Conservation (phyloP, 2,113 vertebrate genomes). For the Microcebus murinus region DNA sequence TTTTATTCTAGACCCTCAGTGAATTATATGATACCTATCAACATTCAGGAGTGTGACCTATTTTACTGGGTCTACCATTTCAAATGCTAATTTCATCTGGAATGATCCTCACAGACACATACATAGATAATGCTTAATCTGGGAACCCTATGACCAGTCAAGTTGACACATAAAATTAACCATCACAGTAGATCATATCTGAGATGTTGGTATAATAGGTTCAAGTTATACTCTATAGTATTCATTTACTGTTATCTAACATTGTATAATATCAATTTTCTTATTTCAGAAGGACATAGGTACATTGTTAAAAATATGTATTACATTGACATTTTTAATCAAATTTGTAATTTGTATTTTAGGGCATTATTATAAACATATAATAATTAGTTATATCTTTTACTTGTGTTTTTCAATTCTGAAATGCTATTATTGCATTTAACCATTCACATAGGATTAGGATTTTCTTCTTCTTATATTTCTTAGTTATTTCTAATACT, state of each 20-base stretch:
- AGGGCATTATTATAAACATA: background rate
- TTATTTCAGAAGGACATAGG: background rate
- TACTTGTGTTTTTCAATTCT: background rate
- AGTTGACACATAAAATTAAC: background rate
- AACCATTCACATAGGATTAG: background rate
- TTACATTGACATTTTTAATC: background rate
- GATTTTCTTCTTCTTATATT: background rate
- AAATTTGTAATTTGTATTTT: background rate
- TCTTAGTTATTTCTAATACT: conserved; percentile 19
- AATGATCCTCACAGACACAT: background rate
- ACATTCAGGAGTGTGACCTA: too few relatives aligned
- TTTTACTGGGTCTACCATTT: background rate
- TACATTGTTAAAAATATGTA: background rate
- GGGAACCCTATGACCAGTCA: background rate
- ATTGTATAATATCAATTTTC: background rate
- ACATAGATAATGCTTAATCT: background rate
- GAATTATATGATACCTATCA: background rate
- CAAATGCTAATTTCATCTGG: background rate
- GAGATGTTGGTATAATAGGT: background rate
- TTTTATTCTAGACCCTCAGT: background rate
- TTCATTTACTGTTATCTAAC: background rate
- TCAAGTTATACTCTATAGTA: background rate
- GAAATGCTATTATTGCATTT: background rate
- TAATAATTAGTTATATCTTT: background rate
- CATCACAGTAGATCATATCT: background rate